phyloP scores from a whole-genome alignment of 2,888 invertebrate genomes.

The Melinaea marsaeus region DNA sequence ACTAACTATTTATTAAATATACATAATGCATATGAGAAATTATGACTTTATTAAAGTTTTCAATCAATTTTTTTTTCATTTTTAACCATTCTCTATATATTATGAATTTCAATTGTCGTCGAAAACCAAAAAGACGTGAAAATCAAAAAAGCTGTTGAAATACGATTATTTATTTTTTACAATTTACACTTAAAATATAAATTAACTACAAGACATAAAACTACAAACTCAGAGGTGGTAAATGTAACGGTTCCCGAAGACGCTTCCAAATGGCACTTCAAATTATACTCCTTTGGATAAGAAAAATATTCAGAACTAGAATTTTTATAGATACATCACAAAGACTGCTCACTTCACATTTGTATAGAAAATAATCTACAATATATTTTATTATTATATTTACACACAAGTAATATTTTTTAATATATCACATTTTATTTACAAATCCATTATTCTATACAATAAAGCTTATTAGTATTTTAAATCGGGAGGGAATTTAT shows the following conservation, averaged over 20 bases:
- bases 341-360: background rate
- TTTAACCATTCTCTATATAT: background rate
- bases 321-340: background rate
- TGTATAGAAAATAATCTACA: background rate
- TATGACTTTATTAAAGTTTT: no score
- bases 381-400: conserved; percentile 12
- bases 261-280: conserved; percentile 22
- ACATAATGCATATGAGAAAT: no score
- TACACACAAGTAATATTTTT: conserved; percentile 13
- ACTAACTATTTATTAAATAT: no score
- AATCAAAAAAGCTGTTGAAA: background rate
- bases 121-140: background rate
- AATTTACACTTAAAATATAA: conserved; percentile 1
- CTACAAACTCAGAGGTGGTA: conserved; percentile 16
- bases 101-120: background rate
- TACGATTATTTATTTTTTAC: background rate
- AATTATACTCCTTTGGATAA: conserved; percentile 14
- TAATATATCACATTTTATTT: conserved; percentile 13
- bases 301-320: conserved; percentile 3
- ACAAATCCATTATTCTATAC: conserved; percentile 6
- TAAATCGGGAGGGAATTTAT: conserved; percentile 18
- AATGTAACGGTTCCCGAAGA: conserved; percentile 19
- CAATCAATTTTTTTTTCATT: no score
- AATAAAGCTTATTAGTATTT: conserved; percentile 7
- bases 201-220: conserved; percentile 1